Base-by-base conservation (phyloP, 2,888 invertebrate genomes). In the Lumbricus terrestris region DNA sequence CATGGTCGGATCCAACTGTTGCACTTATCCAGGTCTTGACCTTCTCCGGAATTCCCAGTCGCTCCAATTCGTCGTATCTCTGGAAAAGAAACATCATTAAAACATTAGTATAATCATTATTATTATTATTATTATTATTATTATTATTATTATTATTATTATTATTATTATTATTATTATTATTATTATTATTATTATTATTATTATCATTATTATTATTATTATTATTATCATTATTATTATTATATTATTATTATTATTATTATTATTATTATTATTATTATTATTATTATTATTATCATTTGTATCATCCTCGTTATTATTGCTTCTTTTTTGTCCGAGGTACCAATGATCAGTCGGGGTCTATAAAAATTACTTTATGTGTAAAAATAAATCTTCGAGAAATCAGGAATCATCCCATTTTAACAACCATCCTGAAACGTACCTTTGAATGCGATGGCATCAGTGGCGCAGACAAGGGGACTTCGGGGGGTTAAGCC, bases 31-130 rank as follows among this genome's bases (percentile, higher is more conserved):
- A 94, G 13, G 91, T 91, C 40, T 92, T 90, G 18, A 94, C 91
- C 47, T 93, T 91, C 29, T 91, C 90, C 13, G 94, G 94, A 13
- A 93, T 94, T 20, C 94, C 94, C 0, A 93, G 92, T 69, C 91
- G 91, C 88, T 94, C 94, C 90, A 94, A 93, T 88, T 93, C 91
- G 90, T 94, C 94, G 91, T 94, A 94, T 88, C 93, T 93, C 94
- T 94, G 88, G 18, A 35, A 37, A 42, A n/a, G n/a, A n/a, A n/a
- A n/a, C n/a, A n/a, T n/a, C n/a, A 37, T 85, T 4, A 4, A 1
- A 47, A 20, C 6, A 47, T 47, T 20, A 47, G 18, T 20, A 47
- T 20, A 3, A 47, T 47, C 2, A 47, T 47, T 20, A 47, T 47
- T 20, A 47, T 47, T 20, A 47, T 47, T 20, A 47, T 20, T 20